Evolutionary conservation across 2,797 vertebrate species (phyloP).

Genomic region (Trachurus trachurus): DNA sequence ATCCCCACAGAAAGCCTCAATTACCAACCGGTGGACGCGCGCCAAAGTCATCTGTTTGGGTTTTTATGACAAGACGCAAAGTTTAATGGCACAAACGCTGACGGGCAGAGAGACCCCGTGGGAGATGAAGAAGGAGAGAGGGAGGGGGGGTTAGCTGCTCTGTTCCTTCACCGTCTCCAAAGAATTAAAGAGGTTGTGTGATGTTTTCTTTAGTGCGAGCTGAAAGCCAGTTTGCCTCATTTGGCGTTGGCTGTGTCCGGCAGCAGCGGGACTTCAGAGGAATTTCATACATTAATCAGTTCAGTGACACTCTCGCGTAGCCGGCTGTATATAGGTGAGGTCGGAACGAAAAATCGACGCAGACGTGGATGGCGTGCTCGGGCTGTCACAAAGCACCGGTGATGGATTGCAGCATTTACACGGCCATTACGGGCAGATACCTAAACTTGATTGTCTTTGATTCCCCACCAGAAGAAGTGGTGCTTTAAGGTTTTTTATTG

Average conservation of each 20-base stretch:
- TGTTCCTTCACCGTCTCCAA: constrained; percentile 53
- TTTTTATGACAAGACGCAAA: constrained; percentile 45
- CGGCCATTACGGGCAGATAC: constrained; percentile 42
- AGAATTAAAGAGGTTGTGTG: constrained; percentile 50
- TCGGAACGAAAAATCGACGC: constrained; percentile 58
- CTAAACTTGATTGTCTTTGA: constrained; percentile 57
- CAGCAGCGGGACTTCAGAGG: constrained; percentile 54
- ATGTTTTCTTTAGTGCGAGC: constrained; percentile 46
- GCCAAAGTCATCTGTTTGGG: constrained; percentile 51
- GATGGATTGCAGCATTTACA: constrained; percentile 46
- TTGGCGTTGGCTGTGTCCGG: constrained; percentile 51
- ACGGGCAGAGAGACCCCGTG: constrained; percentile 31
- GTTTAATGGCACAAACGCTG: constrained; percentile 55
- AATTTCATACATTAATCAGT: constrained; percentile 73
- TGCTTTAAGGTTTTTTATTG: constrained; percentile 55
- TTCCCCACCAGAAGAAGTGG: constrained; percentile 14
- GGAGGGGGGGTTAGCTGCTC: constrained; percentile 1
- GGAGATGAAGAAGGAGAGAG: constrained; percentile 43
- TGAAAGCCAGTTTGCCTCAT: constrained; percentile 65
- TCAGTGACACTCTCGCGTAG: constrained; percentile 56
- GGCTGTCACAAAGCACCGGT: constrained; percentile 38
- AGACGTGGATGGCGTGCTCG: constrained; percentile 59
- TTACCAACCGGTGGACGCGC: constrained; percentile 14
- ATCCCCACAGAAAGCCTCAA: constrained; percentile 28
- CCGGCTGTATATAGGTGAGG: constrained; percentile 54